A percentile compares a stretch with the other conserved stretches of the same genome.
Conservation (phyloP, 2,888 invertebrate species). For the Eupithecia subumbrata region DNA sequence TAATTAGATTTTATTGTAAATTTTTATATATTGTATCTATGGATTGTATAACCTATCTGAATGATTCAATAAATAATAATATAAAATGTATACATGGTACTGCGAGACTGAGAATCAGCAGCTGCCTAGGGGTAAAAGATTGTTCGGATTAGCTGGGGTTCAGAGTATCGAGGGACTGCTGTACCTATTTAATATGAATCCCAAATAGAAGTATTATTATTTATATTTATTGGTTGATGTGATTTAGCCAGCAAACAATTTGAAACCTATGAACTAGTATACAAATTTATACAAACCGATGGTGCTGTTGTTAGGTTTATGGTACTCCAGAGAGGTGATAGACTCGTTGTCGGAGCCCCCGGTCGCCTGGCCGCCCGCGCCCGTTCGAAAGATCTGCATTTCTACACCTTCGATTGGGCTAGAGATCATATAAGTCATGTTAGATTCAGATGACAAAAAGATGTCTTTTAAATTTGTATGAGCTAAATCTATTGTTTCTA, state of each 20-base stretch:
- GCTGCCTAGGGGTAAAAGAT: no score
- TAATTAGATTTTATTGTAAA: no score
- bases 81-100: no score
- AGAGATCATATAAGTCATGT: slow-evolving; percentile 35
- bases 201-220: neutral
- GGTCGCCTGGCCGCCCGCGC: slow-evolving; percentile 65
- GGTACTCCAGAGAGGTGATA: slow-evolving; percentile 86
- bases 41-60: no score
- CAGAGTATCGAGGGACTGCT: no score
- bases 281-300: slow-evolving; percentile 79
- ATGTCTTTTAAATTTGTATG: neutral
- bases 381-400: slow-evolving; percentile 87
- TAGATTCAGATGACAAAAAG: neutral
- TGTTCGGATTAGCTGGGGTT: no score
- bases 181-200: neutral
- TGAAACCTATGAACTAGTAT: neutral
- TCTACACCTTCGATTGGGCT: slow-evolving; percentile 93
- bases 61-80: no score
- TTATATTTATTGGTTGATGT: neutral
- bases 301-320: slow-evolving; percentile 86
- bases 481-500: no score
- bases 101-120: no score
- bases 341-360: slow-evolving; percentile 86
- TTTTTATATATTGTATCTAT: no score
- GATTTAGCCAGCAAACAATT: neutral